phyloP scores from a whole-genome alignment of 2,113 vertebrate genomes.

The Gulo gulo region DNA sequence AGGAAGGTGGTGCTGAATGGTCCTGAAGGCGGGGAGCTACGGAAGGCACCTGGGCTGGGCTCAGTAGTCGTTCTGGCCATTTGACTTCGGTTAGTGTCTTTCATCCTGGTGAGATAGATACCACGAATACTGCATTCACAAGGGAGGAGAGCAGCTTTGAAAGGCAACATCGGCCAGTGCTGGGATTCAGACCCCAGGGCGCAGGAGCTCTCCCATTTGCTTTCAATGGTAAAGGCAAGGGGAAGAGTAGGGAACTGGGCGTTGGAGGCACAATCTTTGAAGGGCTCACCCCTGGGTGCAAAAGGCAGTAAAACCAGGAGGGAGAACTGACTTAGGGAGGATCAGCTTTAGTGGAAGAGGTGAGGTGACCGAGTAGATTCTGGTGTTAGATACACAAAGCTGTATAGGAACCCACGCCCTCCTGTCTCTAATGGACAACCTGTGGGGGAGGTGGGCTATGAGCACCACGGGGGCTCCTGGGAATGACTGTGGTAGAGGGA shows the following conservation, averaged over 20 bases:
- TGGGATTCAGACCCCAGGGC: not conserved
- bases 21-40: not conserved
- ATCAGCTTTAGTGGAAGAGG: not conserved
- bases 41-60: fast-evolving
- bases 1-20: not conserved
- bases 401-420: not conserved
- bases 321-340: not conserved
- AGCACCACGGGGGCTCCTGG: not conserved
- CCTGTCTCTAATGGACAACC: too few relatives aligned
- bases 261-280: not conserved
- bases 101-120: not conserved
- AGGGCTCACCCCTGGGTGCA: not conserved
- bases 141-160: not conserved
- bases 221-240: not conserved
- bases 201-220: not conserved
- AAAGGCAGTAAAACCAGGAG: not conserved
- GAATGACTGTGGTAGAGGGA: not conserved
- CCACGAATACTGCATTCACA: not conserved
- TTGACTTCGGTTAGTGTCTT: not conserved
- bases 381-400: not conserved
- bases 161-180: not conserved
- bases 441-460: fast-evolving
- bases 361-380: not conserved
- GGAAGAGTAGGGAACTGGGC: not conserved
- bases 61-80: not conserved